phyloP scores from a whole-genome alignment of 2,888 invertebrate genomes.

The Operophtera brumata region DNA sequence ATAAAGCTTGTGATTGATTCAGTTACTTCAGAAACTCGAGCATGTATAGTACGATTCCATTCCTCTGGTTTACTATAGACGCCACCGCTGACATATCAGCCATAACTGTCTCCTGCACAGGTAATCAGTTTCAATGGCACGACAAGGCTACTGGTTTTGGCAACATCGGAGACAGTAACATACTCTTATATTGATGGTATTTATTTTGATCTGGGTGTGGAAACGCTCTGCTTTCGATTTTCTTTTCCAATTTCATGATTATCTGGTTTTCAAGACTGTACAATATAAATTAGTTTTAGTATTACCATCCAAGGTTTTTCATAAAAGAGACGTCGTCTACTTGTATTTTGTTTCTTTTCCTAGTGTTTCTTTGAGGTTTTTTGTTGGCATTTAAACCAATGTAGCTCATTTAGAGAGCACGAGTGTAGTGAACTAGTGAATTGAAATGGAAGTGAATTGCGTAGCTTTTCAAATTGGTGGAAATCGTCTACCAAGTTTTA shows the following conservation, averaged over 20 bases:
- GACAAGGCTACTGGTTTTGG: slow-evolving; percentile 37
- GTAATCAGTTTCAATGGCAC: slow-evolving; percentile 48
- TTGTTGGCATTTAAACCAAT: too few species aligned
- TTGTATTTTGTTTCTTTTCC: too few species aligned
- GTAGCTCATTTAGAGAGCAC: too few species aligned
- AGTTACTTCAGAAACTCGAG: not conserved
- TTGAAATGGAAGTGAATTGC: too few species aligned
- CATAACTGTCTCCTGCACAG: slow-evolving; percentile 30
- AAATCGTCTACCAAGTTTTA: too few species aligned
- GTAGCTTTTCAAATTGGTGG: too few species aligned
- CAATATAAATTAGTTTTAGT: too few species aligned
- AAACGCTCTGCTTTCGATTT: slow-evolving; percentile 9
- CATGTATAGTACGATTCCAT: slow-evolving; percentile 1
- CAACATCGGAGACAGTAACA: slow-evolving; percentile 7
- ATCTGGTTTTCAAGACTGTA: too few species aligned
- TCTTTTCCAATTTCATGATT: not conserved
- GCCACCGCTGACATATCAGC: not conserved
- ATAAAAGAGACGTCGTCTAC: too few species aligned
- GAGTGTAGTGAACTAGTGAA: too few species aligned
- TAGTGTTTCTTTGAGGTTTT: too few species aligned
- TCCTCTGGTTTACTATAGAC: not conserved
- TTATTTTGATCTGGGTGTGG: slow-evolving; percentile 6
- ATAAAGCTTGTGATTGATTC: not conserved
- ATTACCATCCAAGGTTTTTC: too few species aligned
- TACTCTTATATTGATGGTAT: slow-evolving; percentile 5